A percentile compares a stretch with the other conserved stretches of the same genome.
phyloP scores from a whole-genome alignment of 2,888 invertebrate genomes.

The Micoletzkya japonica region DNA sequence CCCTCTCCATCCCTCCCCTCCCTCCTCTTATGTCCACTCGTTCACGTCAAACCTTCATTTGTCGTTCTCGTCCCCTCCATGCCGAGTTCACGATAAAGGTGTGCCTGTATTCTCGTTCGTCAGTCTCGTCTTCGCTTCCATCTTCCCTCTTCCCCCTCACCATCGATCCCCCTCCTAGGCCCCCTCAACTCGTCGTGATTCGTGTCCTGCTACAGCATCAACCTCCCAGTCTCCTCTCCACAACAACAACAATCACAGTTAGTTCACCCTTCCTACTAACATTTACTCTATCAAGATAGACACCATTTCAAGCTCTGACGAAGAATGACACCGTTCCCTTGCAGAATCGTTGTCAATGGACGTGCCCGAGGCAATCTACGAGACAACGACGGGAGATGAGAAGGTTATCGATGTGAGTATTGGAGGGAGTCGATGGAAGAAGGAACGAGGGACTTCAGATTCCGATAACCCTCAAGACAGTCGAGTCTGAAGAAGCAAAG shows the following conservation, averaged over 20 bases:
- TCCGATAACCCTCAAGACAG: background rate
- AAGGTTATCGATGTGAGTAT: background rate
- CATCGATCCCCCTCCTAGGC: background rate
- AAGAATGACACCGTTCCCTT: too few relatives aligned
- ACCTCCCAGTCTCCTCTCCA: too few relatives aligned
- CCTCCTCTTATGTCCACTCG: constrained; percentile 5
- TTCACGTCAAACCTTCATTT: constrained; percentile 24
- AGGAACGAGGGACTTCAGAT: background rate
- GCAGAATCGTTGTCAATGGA: too few relatives aligned
- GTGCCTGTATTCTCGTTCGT: background rate
- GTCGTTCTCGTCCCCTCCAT: constrained; percentile 20
- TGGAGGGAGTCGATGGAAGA: background rate
- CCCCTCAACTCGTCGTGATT: background rate
- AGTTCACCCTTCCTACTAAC: too few relatives aligned
- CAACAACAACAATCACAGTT: too few relatives aligned
- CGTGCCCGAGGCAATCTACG: too few relatives aligned
- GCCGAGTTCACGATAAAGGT: constrained; percentile 23
- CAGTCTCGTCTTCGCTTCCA: background rate
- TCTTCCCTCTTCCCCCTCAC: background rate
- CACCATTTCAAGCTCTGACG: too few relatives aligned
- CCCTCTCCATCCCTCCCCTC: constrained; percentile 5
- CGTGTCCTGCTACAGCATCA: too few relatives aligned
- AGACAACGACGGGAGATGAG: background rate
- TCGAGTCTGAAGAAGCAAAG: background rate
- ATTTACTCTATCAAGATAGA: too few relatives aligned